phyloP scores from a whole-genome alignment of 1,140 invertebrate species.

The Panagrolaimus sp. region DNA sequence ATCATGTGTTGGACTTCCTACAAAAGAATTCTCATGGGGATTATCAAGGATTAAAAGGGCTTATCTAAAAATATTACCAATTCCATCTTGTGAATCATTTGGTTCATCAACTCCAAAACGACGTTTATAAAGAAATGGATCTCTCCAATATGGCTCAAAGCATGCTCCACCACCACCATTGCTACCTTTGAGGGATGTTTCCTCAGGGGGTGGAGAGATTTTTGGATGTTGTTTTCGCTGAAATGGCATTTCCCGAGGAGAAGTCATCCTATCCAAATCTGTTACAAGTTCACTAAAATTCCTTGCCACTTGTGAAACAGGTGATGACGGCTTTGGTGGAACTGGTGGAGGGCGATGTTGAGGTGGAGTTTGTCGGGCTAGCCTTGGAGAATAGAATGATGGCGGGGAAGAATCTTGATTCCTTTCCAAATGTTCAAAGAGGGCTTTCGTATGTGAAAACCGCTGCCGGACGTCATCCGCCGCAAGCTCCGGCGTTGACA shows the following conservation, averaged over 20 bases:
- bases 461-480: slow-evolving; percentile 25
- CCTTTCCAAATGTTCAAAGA: slow-evolving; percentile 29
- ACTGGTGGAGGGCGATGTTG: slow-evolving; percentile 20
- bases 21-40: too few relatives aligned
- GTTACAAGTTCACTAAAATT: slow-evolving; percentile 11
- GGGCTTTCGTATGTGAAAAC: slow-evolving; percentile 29
- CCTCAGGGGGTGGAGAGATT: slow-evolving; percentile 5
- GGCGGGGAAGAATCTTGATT: slow-evolving; percentile 22
- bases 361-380: slow-evolving; percentile 15
- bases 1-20: background rate
- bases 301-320: background rate
- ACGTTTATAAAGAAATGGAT: slow-evolving; percentile 34
- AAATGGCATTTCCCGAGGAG: background rate
- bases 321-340: slow-evolving; percentile 26
- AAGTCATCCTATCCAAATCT: slow-evolving; percentile 10
- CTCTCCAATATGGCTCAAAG: slow-evolving; percentile 42
- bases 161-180: background rate
- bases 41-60: too few relatives aligned
- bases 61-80: too few relatives aligned
- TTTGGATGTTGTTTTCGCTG: background rate
- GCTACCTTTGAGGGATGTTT: too few relatives aligned
- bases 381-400: slow-evolving; percentile 26
- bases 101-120: slow-evolving; percentile 24
- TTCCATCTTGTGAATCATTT: too few relatives aligned
- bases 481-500: slow-evolving; percentile 13